These are phyloP conservation scores for Marmota flaviventris DNA, from an alignment of 2,113 vertebrate species.

Conservation along the genomic window DNA sequence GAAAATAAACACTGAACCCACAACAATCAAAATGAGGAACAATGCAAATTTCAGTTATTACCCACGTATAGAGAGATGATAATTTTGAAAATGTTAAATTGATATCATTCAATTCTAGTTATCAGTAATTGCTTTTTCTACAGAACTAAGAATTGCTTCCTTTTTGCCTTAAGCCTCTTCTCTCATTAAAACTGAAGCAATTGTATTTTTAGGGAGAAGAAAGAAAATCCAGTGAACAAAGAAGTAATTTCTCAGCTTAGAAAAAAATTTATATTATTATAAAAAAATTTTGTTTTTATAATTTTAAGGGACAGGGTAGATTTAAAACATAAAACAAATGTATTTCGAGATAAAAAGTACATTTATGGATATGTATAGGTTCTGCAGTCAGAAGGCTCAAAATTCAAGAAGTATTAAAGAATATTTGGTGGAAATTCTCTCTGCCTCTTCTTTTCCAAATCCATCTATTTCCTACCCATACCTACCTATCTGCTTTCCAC, in stretches of 20 bases:
- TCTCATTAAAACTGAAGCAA: slow-evolving; percentile 35
- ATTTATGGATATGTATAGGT: background rate
- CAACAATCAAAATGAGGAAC: background rate
- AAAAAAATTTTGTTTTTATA: background rate
- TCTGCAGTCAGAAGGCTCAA: background rate
- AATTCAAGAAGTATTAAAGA: slow-evolving; percentile 5
- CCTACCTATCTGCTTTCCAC: background rate
- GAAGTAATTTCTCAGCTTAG: slow-evolving; percentile 38
- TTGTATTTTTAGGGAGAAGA: background rate
- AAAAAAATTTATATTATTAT: background rate
- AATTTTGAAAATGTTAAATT: background rate
- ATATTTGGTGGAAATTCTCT: background rate
- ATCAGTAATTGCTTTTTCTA: slow-evolving; percentile 36
- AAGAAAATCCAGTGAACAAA: background rate
- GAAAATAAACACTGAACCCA: background rate
- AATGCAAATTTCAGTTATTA: background rate
- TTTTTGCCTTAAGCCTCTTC: background rate
- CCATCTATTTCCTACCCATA: background rate
- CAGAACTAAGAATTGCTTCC: slow-evolving; percentile 20
- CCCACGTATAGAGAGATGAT: background rate
- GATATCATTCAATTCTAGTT: background rate
- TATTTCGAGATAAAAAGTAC: slow-evolving; percentile 5
- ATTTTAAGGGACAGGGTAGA: background rate
- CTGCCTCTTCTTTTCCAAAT: background rate
- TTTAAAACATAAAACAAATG: background rate